Percentiles rank a stretch among this genome's conserved stretches.
phyloP scores from a whole-genome alignment of 2,113 vertebrate species.

The Istiophorus platypterus region DNA sequence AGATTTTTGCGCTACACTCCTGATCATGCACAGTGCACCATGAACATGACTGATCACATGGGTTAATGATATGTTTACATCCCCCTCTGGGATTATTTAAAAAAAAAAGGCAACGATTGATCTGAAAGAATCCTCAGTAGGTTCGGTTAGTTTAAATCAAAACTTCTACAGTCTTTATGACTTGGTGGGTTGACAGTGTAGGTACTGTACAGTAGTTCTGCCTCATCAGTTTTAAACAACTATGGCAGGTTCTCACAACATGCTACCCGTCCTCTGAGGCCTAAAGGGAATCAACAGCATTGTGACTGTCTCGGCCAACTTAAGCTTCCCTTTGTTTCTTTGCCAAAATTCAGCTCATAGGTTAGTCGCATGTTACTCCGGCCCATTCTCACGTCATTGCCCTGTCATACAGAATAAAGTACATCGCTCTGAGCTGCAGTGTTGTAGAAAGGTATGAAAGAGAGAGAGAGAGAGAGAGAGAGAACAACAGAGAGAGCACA shows the following conservation, averaged over 20 bases:
- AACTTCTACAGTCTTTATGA: neutral
- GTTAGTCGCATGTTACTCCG: slow-evolving; percentile 52
- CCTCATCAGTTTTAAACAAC: slow-evolving; percentile 51
- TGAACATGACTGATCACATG: neutral
- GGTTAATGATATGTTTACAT: neutral
- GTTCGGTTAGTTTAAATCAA: neutral
- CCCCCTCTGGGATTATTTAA: neutral
- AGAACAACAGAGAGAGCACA: slow-evolving; percentile 12
- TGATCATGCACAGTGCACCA: neutral
- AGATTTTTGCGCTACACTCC: no score
- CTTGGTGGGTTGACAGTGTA: slow-evolving; percentile 7
- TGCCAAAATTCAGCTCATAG: slow-evolving; percentile 66
- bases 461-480: slow-evolving; percentile 2
- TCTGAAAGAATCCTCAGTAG: neutral
- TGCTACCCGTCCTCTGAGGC: slow-evolving; percentile 40
- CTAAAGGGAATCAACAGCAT: slow-evolving; percentile 65
- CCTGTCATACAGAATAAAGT: slow-evolving; percentile 62
- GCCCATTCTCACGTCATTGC: slow-evolving; percentile 70
- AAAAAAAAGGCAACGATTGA: neutral
- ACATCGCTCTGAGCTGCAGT: slow-evolving; percentile 9
- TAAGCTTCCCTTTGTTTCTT: slow-evolving; percentile 76
- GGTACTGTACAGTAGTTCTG: slow-evolving; percentile 47
- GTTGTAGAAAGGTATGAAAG: slow-evolving; percentile 29
- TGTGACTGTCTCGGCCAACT: slow-evolving; percentile 66
- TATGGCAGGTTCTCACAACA: slow-evolving; percentile 76